phyloP scores from a whole-genome alignment of 2,797 vertebrate species.

The Podarcis siculus region DNA sequence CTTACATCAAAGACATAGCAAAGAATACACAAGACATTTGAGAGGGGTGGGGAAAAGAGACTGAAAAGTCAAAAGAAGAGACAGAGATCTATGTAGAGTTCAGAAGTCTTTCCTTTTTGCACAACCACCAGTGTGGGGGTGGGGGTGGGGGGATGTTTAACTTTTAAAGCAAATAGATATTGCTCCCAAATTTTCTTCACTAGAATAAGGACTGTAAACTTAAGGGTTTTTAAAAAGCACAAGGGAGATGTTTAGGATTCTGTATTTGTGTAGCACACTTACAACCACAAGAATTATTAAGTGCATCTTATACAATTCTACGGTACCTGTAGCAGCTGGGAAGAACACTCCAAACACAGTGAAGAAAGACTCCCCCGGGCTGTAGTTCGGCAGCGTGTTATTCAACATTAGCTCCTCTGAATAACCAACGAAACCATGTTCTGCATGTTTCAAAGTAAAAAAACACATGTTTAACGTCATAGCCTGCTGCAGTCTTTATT shows the following conservation, averaged over 20 bases:
- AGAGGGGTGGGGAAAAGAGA: too few relatives aligned
- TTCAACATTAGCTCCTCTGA: slow-evolving; percentile 84
- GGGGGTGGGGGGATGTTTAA: too few relatives aligned
- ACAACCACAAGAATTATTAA: too few relatives aligned
- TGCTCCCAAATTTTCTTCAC: too few relatives aligned
- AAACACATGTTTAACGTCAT: not conserved
- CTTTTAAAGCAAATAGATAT: too few relatives aligned
- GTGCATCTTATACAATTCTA: not conserved
- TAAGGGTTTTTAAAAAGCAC: not conserved
- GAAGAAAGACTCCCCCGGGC: slow-evolving; percentile 91
- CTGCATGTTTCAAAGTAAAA: slow-evolving; percentile 68
- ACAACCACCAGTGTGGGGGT: too few relatives aligned
- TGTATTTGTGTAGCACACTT: not conserved
- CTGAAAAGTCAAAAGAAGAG: too few relatives aligned
- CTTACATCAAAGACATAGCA: too few relatives aligned
- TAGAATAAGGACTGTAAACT: not conserved
- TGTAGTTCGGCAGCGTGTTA: slow-evolving; percentile 91
- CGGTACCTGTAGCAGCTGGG: slow-evolving; percentile 93
- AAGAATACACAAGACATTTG: too few relatives aligned
- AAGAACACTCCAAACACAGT: slow-evolving; percentile 98
- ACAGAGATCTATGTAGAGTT: too few relatives aligned
- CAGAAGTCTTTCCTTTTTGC: too few relatives aligned
- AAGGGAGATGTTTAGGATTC: not conserved
- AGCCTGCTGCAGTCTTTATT: not conserved
- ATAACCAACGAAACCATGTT: slow-evolving; percentile 92